Conservation (phyloP, 2,113 vertebrate genomes). For the Podocnemis expansa region DNA sequence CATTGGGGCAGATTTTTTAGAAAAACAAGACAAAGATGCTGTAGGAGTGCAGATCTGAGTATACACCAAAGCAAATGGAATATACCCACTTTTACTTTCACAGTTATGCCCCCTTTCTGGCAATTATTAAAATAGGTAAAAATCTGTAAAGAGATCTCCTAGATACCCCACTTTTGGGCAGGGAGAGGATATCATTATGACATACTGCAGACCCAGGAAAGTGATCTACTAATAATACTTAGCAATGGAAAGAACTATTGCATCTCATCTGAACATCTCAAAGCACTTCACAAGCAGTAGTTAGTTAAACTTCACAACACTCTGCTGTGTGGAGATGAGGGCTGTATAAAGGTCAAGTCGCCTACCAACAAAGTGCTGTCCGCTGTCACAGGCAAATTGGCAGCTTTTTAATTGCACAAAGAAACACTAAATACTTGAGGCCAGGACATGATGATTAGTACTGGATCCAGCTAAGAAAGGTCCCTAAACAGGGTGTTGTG, state of each 20-base stretch:
- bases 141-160: neutral
- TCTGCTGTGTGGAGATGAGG: fast-evolving
- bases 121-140: neutral
- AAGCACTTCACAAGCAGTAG: no score
- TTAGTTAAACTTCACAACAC: neutral
- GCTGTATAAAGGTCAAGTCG: neutral
- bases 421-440: neutral
- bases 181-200: fast-evolving
- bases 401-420: neutral
- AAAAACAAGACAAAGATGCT: neutral
- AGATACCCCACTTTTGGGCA: fast-evolving
- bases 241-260: neutral
- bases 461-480: neutral
- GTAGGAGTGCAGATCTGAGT: neutral
- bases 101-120: neutral
- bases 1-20: neutral
- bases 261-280: neutral
- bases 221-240: neutral
- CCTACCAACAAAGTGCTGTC: neutral
- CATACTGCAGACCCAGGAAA: neutral
- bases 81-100: neutral
- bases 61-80: neutral
- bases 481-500: no score
- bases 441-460: neutral
- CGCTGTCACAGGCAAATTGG: neutral